Percentiles rank a stretch among this genome's conserved stretches.
Evolutionary conservation across 1,140 invertebrate genomes (phyloP).

Genomic region (Drosophila nikananu): DNA sequence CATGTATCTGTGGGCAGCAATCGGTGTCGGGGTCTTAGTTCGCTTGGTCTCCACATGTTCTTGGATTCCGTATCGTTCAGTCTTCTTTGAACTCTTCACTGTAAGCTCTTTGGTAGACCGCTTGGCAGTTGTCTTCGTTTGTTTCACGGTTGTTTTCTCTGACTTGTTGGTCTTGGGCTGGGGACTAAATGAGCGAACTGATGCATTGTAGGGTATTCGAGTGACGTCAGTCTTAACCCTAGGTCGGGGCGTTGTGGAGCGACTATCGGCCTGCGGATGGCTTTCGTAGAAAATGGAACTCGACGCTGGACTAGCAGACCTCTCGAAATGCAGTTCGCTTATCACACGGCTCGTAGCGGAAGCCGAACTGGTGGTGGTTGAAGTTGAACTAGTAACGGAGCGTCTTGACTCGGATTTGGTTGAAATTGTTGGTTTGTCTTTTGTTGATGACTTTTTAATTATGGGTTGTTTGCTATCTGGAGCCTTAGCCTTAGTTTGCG

Average conservation of each 20-base stretch:
- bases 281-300: conserved; percentile 81
- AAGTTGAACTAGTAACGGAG: conserved; percentile 69
- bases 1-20: conserved; percentile 76
- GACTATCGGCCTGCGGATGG: conserved; percentile 72
- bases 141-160: conserved; percentile 31
- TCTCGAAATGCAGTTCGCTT: conserved; percentile 73
- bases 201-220: conserved; percentile 65
- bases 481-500: conserved; percentile 30
- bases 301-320: conserved; percentile 70
- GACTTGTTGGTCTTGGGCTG: conserved; percentile 45
- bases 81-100: conserved; percentile 31
- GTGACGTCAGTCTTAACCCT: conserved; percentile 79
- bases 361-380: conserved; percentile 62
- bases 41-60: conserved; percentile 21
- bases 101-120: conserved; percentile 42
- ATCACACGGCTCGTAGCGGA: conserved; percentile 69
- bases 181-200: conserved; percentile 65
- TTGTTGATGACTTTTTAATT: conserved; percentile 15
- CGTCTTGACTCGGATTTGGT: conserved; percentile 61
- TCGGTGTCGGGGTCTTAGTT: conserved; percentile 57
- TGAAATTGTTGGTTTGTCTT: conserved; percentile 24
- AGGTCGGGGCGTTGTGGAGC: conserved; percentile 72
- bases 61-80: conserved; percentile 33
- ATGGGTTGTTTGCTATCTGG: conserved; percentile 8
- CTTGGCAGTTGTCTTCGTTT: conserved; percentile 36